These are phyloP conservation scores for Phrynocephalus guinanensis DNA, from an alignment of 2,797 vertebrate species.

Conservation along the genomic window DNA sequence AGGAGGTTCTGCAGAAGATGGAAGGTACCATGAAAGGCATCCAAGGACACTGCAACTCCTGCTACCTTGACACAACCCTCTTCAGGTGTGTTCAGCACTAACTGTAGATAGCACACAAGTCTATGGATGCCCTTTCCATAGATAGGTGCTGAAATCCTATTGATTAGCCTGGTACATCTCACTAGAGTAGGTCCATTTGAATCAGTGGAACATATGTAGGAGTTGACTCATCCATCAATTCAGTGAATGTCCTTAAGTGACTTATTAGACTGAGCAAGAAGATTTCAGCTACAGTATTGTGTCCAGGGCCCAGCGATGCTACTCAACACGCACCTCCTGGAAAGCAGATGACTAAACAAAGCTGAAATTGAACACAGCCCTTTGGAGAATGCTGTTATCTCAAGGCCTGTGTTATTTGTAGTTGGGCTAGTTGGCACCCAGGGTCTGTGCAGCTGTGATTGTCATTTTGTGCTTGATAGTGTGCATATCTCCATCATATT, in stretches of 20 bases:
- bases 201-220: no score
- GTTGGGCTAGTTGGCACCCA: not conserved
- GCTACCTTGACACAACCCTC: conserved; percentile 86
- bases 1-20: conserved; percentile 73
- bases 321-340: not conserved
- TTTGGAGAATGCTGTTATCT: not conserved
- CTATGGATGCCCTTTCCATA: not conserved
- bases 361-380: not conserved
- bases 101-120: not conserved
- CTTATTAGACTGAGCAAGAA: no score
- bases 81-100: conserved; percentile 78
- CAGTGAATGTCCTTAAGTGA: no score
- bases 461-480: not conserved
- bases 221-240: no score
- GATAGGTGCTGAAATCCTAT: not conserved
- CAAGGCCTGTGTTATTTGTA: no score
- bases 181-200: no score
- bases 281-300: not conserved
- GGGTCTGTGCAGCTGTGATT: not conserved
- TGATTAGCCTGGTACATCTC: no score
- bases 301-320: not conserved
- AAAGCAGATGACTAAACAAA: not conserved
- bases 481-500: not conserved
- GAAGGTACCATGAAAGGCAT: conserved; percentile 85
- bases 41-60: conserved; percentile 87